Base-by-base conservation (phyloP, 2,113 vertebrate genomes). In the Colius striatus region DNA sequence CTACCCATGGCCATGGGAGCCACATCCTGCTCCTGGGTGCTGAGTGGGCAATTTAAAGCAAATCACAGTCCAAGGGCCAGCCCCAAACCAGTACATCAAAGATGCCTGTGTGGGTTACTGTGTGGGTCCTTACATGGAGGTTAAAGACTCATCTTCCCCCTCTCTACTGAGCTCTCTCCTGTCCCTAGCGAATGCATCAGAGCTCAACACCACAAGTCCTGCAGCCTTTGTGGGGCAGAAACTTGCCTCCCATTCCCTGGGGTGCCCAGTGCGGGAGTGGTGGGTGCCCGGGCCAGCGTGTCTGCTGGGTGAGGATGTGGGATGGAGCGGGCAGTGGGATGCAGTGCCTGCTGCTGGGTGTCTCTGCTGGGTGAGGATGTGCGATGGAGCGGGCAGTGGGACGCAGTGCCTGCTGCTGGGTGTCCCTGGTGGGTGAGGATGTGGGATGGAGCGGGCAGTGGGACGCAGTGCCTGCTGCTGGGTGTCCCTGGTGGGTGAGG, bases 241-340 rank as follows among this genome's bases (percentile, higher is more conserved):
- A 34, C 16, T 25, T 10, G 19, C 17, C 16, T 34, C 21, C 15
- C 19, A 47, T 19, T 7, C 36, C 30, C 41, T 4, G 32, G 15
- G 8, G 16, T 3, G 2, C 8, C 45, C 0, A 2, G 4, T 11
- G 51, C 6, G 23, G 10, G 8, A 19, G 3, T 6, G 4, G 32
- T 13, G 79, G 18, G 13, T 65, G 14, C 38, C 54, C 30, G 7
- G 48, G 30, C 0, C 5, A 34, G 51, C 34, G 10, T 29, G 50
- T 48, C 26, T 67, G 58, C 51, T 19, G 55, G 29, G 20, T 1
- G 19, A 67, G 8, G 6, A 6, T 45, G 67, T 47, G 32, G 22
- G 68, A 45, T 45, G 63, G 43, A 75, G 67, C 2, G 2, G 71
- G 48, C 29, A 13, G 81, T 7, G 38, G 48, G 20, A 43, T 32